Evolutionary conservation across 35 echinoderm and acorn worm genomes (phyloP).

Genomic region (Strongylocentrotus purpuratus): DNA sequence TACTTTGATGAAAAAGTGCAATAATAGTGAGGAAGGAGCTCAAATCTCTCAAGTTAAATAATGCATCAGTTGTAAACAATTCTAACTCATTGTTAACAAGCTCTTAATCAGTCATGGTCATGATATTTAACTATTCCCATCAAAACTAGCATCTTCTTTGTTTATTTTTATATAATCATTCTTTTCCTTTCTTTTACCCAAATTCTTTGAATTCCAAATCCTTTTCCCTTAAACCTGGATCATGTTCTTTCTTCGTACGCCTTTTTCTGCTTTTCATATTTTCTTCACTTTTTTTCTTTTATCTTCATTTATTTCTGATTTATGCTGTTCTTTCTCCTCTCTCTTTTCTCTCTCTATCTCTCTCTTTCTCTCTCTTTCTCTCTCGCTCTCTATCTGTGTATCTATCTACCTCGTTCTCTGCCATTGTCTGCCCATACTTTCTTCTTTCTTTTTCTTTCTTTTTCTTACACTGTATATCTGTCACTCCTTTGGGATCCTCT

Average conservation of each 20-base stretch:
- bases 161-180: slow-evolving; percentile 6
- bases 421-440: neutral
- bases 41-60: neutral
- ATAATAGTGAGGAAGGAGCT: neutral
- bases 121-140: neutral
- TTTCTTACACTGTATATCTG: too few species aligned
- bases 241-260: neutral
- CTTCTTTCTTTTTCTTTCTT: too few species aligned
- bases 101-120: neutral
- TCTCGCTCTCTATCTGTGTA: neutral
- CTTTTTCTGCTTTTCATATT: too few species aligned
- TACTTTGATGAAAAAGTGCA: neutral
- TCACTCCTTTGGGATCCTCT: neutral
- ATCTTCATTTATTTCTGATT: too few species aligned
- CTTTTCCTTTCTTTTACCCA: neutral
- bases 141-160: neutral
- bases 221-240: neutral
- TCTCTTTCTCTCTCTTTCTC: neutral
- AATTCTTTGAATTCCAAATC: neutral
- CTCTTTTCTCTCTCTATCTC: neutral
- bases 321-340: neutral
- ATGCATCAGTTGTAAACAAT: neutral
- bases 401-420: too few species aligned
- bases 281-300: too few species aligned
- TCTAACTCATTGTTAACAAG: neutral